Base-by-base conservation (phyloP, 1,140 invertebrate species). In the Melipona quadrifasciata region DNA sequence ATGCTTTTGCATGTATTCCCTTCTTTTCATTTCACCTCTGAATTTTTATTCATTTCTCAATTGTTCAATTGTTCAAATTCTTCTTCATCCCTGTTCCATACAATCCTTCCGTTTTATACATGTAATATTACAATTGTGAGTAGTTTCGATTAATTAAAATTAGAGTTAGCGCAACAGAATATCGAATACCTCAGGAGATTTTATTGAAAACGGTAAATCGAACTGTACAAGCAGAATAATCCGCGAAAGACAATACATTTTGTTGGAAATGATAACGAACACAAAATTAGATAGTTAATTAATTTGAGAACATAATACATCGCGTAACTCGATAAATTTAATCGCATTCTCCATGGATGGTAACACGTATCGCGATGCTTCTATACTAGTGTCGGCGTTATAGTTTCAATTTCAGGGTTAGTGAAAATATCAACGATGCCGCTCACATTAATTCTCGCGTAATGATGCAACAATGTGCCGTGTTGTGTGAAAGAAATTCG, bases 201-300 rank as follows among this genome's bases (percentile, higher is more conserved):
- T 17, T n/a, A 19, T 65, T 27, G n/a, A 65, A 65, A 1, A 17
- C 31, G 39, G 6, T 8, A 47, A 31, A 31, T 53, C 6, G 1
- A 14, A 75, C 31, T 8, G 24, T 24, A 10, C 31, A 21, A 27
- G n/a, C 17, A 14, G 4, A 55, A 67, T 76, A 53, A 53, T 39
- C 34, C n/a, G 2, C 0, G 61, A 55, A 34, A 47, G 51, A 19
- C 24, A 47, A 27, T 55, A 14, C 31, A 5, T 24, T 51, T 19
- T 6, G 61, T 65, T 82, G 3, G 31, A 27, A 74, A 21, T 47
- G 27, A 39, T n/a, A 65, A 57, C 65, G n/a, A 82, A 57, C 51
- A 31, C 3, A 16, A 70, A 83, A 83, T 78, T 78, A 58, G 68
- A 70, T n/a, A 31, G 53, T 27, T 39, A 68, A 74, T 70, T 83